Percentiles rank a stretch among this genome's conserved stretches.
Conservation (phyloP, 1,140 invertebrate genomes). For the Triops longicaudatus region DNA sequence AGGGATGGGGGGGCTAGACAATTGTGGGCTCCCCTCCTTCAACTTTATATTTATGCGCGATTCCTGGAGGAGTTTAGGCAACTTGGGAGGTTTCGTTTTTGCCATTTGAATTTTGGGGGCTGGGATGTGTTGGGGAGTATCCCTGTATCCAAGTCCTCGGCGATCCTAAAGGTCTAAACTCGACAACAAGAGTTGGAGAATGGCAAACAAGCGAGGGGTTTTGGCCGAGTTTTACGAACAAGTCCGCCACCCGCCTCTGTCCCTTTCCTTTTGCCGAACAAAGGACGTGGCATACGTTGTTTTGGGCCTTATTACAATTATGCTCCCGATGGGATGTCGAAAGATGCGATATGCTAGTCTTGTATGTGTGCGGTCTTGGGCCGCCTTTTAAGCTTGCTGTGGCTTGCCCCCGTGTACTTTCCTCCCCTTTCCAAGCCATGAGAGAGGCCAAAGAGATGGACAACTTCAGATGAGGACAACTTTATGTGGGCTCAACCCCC, state of each 20-base stretch:
- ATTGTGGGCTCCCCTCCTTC: slow-evolving; percentile 5
- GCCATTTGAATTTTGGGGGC: slow-evolving; percentile 5
- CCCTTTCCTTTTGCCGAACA: not conserved
- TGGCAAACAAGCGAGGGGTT: not conserved
- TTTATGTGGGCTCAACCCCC: slow-evolving; percentile 13
- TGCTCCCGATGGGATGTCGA: slow-evolving; percentile 13
- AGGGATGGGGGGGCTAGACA: not conserved
- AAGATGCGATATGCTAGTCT: slow-evolving; percentile 3
- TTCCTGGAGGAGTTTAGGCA: slow-evolving; percentile 13
- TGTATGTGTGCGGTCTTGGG: not conserved
- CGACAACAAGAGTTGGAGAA: not conserved
- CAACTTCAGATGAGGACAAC: slow-evolving; percentile 6
- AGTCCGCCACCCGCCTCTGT: not conserved
- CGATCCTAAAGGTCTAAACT: slow-evolving; percentile 7
- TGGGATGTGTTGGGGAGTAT: not conserved
- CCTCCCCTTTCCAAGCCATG: not conserved
- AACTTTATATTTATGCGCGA: slow-evolving; percentile 15
- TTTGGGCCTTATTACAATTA: slow-evolving; percentile 15
- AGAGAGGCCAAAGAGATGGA: slow-evolving; percentile 1
- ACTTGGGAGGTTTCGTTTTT: slow-evolving; percentile 12
- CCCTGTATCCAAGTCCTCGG: not conserved
- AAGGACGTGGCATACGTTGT: not conserved
- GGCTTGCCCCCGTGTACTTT: not conserved
- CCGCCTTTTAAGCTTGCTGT: not conserved
- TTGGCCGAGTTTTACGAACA: not conserved